Base-by-base conservation (phyloP, 2,888 invertebrate species). In the Aphodius sticticus region DNA sequence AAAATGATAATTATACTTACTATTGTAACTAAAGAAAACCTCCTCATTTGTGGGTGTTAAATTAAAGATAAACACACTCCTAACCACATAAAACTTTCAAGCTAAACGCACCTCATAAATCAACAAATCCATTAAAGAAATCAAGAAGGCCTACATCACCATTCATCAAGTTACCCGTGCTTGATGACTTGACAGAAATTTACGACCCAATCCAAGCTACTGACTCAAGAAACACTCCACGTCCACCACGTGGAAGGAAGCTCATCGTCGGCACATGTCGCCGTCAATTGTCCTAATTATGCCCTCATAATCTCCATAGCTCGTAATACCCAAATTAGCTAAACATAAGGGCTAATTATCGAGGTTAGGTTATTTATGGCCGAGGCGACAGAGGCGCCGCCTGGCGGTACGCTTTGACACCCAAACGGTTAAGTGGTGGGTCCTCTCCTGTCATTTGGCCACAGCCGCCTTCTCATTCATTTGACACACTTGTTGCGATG, bases 271-370 rank as follows among this genome's bases (percentile, higher is more conserved):
- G 38, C 75, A 74, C 75, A 71, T 76, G 70, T 77, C 71, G 77
- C 6, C 75, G 77, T 80, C 80, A 80, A 77, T 37, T 80, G 77
- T 80, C 53, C 12, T 53, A 53, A 53, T 53, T 53, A 53, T 53
- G 53, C 53, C 53, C 53, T 53, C 53, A 53, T 53, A 53, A 53
- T 53, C 1, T 26, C 26, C 26, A 26, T 12, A 12, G 53, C 53
- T 53, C 12, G 12, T 53, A 53, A 53, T 53, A 53, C 53, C 53
- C 53, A 5, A 53, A 53, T 53, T 53, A 53, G 53, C 53, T 53
- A 53, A 53, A 12, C 53, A 53, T 53, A 53, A 53, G 53, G 53
- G 53, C 53, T 53, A 53, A 53, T 53, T 53, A 53, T 53, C 53
- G 53, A 53, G 53, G 53, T 53, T 53, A 5, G 53, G 53, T 53